Evolutionary conservation across 2,113 vertebrate species (phyloP), one percentile per base, ranked within the genome.

Genomic region (Puma concolor): DNA sequence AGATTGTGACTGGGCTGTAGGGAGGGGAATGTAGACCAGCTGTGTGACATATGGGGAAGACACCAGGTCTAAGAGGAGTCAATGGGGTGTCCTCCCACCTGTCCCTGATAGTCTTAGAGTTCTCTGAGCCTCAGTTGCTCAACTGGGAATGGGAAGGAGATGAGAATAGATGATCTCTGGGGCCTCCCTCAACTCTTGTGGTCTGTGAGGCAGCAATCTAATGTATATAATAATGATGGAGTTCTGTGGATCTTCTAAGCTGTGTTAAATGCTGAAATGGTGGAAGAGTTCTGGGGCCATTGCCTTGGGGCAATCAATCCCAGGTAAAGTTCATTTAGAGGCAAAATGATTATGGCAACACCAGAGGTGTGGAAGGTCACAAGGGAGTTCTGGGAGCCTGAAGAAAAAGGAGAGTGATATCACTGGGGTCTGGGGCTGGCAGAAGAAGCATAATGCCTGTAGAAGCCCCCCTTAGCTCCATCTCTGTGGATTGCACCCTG

Each of bases 281-380:
- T 79, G 7, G n/a, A 88, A 88, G 76, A 95, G 33, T n/a, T 64
- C 81, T 90, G 25, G 25, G 33, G 44, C 1, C 80, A 67, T 27
- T 67, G 72, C 91, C 48, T 82, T 85, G 52, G 52, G 44, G 14
- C 9, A 38, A 66, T 91, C 16, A 74, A 15, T 60, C 19, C 50
- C 14, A 85, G 54, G 44, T 60, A 74, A 76, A 60, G 4, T 92
- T 83, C 97, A 95, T 27, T 95, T 80, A 74, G 25, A 91, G 71
- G 44, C 41, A 91, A 21, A 95, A 36, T 77, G 60, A 41, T 82
- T 85, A 66, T 8, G 48, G 60, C 17, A 91, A 93, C 27, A 86
- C 11, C 50, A 69, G 67, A 71, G 16, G 31, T 88, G 0, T 96
- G n/a, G 23, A 88, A 81, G 3, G 21, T 80, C 44, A 80, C 44